Percentiles rank a stretch among this genome's conserved stretches.
These are phyloP conservation scores for Drosophila rellima DNA, from an alignment of 2,888 invertebrate genomes.

Conservation along the genomic window DNA sequence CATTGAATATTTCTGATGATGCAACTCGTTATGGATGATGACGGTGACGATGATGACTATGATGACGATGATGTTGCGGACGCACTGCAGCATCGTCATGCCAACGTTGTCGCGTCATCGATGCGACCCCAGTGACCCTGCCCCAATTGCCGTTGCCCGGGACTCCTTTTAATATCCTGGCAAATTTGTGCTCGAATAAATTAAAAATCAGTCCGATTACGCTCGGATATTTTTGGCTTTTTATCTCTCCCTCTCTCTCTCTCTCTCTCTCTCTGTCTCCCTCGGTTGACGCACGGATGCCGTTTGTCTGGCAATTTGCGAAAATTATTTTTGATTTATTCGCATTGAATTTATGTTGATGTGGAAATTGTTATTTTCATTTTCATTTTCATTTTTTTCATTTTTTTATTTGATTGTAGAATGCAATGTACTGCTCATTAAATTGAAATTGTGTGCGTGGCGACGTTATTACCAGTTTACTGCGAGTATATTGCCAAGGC, in stretches of 20 bases:
- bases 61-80: slow-evolving; percentile 40
- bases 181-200: slow-evolving; percentile 76
- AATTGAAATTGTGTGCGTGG: slow-evolving; percentile 56
- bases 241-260: slow-evolving; percentile 3
- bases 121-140: neutral
- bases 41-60: slow-evolving; percentile 33
- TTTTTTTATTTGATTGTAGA: neutral
- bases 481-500: slow-evolving; percentile 29
- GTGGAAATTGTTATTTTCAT: slow-evolving; percentile 41
- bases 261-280: neutral
- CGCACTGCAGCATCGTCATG: slow-evolving; percentile 47
- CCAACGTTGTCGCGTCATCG: slow-evolving; percentile 22
- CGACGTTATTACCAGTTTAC: slow-evolving; percentile 36
- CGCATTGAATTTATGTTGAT: slow-evolving; percentile 61
- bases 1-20: slow-evolving; percentile 63
- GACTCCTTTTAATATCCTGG: slow-evolving; percentile 64
- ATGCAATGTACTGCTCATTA: slow-evolving; percentile 33
- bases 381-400: neutral
- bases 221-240: slow-evolving; percentile 25
- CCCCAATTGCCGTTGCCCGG: slow-evolving; percentile 4
- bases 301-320: slow-evolving; percentile 51
- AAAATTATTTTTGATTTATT: slow-evolving; percentile 74
- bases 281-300: slow-evolving; percentile 15
- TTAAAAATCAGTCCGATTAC: slow-evolving; percentile 63
- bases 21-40: slow-evolving; percentile 28